phyloP scores from a whole-genome alignment of 2,888 invertebrate species.

The Sericinus montela region DNA sequence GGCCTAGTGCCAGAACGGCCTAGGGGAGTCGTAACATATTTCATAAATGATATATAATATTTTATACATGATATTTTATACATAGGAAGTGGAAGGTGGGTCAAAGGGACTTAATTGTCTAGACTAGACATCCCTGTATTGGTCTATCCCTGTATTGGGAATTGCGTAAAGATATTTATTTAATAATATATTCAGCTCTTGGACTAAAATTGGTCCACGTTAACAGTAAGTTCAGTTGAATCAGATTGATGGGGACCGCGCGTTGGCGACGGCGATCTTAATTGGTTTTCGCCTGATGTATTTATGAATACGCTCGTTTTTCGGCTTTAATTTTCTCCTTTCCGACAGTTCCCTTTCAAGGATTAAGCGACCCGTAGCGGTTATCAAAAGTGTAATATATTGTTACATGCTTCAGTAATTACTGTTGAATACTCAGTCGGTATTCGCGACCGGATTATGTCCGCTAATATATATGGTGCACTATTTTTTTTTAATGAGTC shows the following conservation, averaged over 20 bases:
- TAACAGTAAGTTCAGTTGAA: conserved; percentile 47
- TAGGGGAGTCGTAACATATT: too few relatives aligned
- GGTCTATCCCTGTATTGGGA: too few relatives aligned
- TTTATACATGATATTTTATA: too few relatives aligned
- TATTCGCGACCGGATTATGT: conserved; percentile 1
- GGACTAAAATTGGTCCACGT: conserved; percentile 34
- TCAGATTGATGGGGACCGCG: conserved; percentile 43
- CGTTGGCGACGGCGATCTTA: conserved; percentile 50
- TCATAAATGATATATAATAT: too few relatives aligned
- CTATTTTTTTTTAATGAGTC: not conserved
- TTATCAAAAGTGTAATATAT: conserved; percentile 19
- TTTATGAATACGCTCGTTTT: conserved; percentile 31
- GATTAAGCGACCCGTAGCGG: conserved; percentile 17
- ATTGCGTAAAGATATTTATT: too few relatives aligned
- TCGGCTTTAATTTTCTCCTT: conserved; percentile 22
- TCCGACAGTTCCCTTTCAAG: conserved; percentile 14
- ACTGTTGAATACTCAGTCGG: conserved; percentile 1
- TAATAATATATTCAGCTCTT: conserved; percentile 24
- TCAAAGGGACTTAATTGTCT: too few relatives aligned
- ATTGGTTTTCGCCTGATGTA: conserved; percentile 47
- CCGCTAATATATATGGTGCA: conserved; percentile 1
- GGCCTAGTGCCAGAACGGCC: too few relatives aligned
- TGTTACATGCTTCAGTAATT: conserved; percentile 19
- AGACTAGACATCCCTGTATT: too few relatives aligned
- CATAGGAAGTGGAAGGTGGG: too few relatives aligned